Percentiles rank a stretch among this genome's conserved stretches.
Evolutionary conservation across 2,797 vertebrate genomes (phyloP).

Genomic region (Ceryle rudis): DNA sequence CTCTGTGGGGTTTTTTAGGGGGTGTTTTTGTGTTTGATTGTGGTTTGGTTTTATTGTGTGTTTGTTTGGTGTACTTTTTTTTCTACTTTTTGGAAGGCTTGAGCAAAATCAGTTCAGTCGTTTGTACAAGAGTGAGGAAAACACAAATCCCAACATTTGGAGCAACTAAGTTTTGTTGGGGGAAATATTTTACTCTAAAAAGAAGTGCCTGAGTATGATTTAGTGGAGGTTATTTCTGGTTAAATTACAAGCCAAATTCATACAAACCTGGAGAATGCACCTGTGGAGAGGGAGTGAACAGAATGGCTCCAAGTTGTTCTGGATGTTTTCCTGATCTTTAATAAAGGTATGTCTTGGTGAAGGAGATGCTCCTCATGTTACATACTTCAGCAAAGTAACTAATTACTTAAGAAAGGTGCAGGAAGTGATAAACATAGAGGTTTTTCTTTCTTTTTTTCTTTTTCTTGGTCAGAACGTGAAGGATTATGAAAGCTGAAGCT

Average conservation of each 20-base stretch:
- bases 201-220: neutral
- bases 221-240: conserved; percentile 21
- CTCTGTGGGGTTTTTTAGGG: too few relatives aligned
- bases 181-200: neutral
- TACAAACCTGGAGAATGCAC: conserved; percentile 32
- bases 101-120: neutral
- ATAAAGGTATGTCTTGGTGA: neutral
- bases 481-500: neutral
- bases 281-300: neutral
- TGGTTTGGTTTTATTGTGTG: too few relatives aligned
- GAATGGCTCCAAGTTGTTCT: neutral
- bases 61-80: too few relatives aligned
- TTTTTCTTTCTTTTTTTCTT: neutral
- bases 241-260: conserved; percentile 33
- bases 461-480: neutral
- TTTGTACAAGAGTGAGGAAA: neutral
- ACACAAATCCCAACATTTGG: neutral
- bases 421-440: neutral
- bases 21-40: too few relatives aligned
- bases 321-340: conserved; percentile 26
- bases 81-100: neutral
- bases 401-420: neutral
- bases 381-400: neutral
- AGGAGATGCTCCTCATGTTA: conserved; percentile 15
- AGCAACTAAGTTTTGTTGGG: neutral